Conservation (phyloP, 2,888 invertebrate species). For the Pheosia gnoma region DNA sequence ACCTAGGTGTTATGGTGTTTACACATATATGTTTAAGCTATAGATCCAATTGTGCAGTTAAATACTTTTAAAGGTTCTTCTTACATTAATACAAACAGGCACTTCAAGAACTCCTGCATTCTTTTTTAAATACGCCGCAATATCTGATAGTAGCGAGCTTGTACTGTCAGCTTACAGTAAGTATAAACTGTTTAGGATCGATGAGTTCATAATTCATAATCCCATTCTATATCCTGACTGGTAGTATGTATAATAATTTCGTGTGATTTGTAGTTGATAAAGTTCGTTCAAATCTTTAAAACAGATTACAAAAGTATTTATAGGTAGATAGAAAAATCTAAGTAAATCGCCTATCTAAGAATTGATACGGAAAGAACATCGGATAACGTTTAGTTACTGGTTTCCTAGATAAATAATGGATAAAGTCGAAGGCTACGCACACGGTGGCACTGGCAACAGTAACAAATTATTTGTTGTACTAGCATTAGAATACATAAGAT, state of each 20-base stretch:
- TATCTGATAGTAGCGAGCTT: no score
- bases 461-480: not conserved
- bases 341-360: not conserved
- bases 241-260: not conserved
- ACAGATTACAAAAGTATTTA: not conserved
- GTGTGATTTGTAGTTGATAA: not conserved
- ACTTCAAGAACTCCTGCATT: no score
- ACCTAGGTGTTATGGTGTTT: no score
- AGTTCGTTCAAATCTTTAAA: not conserved
- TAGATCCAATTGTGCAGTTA: no score
- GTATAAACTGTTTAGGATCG: no score
- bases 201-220: no score
- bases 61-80: no score
- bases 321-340: not conserved
- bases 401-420: not conserved
- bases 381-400: not conserved
- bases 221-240: no score
- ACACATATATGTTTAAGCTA: no score
- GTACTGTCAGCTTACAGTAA: no score
- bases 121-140: no score
- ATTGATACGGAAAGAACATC: not conserved
- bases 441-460: not conserved
- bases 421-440: slow-evolving; percentile 14
- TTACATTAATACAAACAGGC: no score
- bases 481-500: not conserved